These are phyloP conservation scores for Nycticebus coucang DNA, from an alignment of 2,113 vertebrate genomes.

Conservation along the genomic window DNA sequence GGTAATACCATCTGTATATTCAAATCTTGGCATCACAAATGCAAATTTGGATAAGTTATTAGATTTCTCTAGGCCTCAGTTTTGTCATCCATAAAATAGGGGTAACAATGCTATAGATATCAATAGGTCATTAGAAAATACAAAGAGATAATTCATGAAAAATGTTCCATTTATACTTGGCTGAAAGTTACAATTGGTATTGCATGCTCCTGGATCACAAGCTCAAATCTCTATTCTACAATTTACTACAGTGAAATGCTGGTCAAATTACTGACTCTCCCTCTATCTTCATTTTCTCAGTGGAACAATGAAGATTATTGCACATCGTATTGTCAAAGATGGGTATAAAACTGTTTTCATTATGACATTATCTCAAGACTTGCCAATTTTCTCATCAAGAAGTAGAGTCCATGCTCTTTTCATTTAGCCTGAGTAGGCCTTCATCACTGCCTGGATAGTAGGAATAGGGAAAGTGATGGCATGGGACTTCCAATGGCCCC, in stretches of 20 bases:
- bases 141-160: background rate
- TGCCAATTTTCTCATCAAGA: background rate
- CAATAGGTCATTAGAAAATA: background rate
- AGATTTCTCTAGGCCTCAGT: background rate
- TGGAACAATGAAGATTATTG: background rate
- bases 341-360: background rate
- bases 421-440: background rate
- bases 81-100: background rate
- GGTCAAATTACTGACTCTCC: background rate
- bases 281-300: background rate
- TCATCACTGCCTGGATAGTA: background rate
- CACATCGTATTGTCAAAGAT: background rate
- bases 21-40: background rate
- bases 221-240: background rate
- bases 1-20: background rate
- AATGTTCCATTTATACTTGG: background rate
- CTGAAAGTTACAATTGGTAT: background rate
- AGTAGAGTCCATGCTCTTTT: rapidly evolving
- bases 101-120: background rate
- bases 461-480: background rate
- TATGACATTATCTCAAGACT: background rate
- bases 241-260: background rate
- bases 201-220: rapidly evolving
- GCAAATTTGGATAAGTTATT: background rate
- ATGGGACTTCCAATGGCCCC: background rate